Evolutionary conservation across 2,113 vertebrate genomes (phyloP), one percentile per base, ranked within the genome.

Genomic region (Calonectris borealis): DNA sequence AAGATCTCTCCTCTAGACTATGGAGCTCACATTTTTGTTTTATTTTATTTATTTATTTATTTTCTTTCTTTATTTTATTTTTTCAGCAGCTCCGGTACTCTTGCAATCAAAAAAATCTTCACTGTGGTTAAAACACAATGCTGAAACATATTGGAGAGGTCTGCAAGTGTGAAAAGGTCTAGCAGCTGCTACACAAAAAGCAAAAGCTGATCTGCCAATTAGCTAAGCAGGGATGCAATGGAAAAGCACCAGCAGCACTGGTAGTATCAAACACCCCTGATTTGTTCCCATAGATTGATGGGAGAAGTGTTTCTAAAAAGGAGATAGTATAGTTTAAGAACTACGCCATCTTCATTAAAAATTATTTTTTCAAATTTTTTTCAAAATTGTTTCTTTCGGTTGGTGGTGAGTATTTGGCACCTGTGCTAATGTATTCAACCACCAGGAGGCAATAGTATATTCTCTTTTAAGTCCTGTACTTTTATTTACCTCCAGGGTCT

Each of bases 401-500:
- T 88, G 24, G 55, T 84, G 61, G 16, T 49, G 77, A 57, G 17
- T 69, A 40, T 19, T 69, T 88, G 78, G 88, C 51, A 77, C 19
- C 42, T 88, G 75, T 57, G 80, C 60, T 84, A 71, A 68, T 81
- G 29, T 18, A 71, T 36, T 57, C 61, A 94, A 80, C 91, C 95
- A 97, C 95, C 72, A 98, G 97, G 94, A 97, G 97, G 95, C 96
- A 98, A 95, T 1, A 85, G 60, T 31, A 95, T 64, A 83, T 94
- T 55, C 78, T 54, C 58, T 79, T 76, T 83, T 61, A 95, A 93
- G 83, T 36, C 20, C 16, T 26, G 13, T 16, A 34, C 29, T 86
- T 92, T 75, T 55, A 38, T 71, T 91, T 94, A 64, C 65, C 77
- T 90, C 65, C 60, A 86, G 16, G 38, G 36, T 80, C 86, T 66